Conservation (phyloP, 2,113 vertebrate genomes). For the Sapajus apella region DNA sequence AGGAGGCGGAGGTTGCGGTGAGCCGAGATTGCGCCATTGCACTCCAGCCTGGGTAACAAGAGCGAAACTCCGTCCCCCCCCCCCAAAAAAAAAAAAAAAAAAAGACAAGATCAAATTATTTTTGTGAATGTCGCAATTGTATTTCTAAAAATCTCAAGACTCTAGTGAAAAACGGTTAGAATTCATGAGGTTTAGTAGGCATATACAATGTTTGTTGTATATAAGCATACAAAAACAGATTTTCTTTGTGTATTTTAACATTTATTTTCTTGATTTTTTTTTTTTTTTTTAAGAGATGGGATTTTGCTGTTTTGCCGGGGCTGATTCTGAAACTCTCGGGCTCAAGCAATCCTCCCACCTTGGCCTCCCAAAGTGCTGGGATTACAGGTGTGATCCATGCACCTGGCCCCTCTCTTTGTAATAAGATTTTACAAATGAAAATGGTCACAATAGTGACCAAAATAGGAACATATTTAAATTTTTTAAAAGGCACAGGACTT, state of each 20-base stretch:
- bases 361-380: too few relatives aligned
- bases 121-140: neutral
- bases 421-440: conserved; percentile 43
- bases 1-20: too few relatives aligned
- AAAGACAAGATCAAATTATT: neutral
- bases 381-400: too few relatives aligned
- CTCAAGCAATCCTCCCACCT: too few relatives aligned
- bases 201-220: neutral
- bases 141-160: conserved; percentile 9
- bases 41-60: too few relatives aligned
- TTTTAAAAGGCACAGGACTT: neutral
- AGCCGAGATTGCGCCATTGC: too few relatives aligned
- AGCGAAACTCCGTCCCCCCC: too few relatives aligned
- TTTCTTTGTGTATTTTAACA: too few relatives aligned
- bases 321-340: too few relatives aligned
- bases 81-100: neutral
- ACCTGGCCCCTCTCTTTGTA: neutral
- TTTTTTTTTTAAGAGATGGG: too few relatives aligned
- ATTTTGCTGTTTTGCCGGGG: too few relatives aligned
- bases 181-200: neutral
- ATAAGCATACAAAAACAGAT: neutral
- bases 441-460: conserved; percentile 38
- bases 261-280: too few relatives aligned
- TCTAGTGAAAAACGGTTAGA: neutral
- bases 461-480: neutral